Evolutionary conservation across 2,113 vertebrate genomes (phyloP).

Genomic region (Podarcis raffonei): DNA sequence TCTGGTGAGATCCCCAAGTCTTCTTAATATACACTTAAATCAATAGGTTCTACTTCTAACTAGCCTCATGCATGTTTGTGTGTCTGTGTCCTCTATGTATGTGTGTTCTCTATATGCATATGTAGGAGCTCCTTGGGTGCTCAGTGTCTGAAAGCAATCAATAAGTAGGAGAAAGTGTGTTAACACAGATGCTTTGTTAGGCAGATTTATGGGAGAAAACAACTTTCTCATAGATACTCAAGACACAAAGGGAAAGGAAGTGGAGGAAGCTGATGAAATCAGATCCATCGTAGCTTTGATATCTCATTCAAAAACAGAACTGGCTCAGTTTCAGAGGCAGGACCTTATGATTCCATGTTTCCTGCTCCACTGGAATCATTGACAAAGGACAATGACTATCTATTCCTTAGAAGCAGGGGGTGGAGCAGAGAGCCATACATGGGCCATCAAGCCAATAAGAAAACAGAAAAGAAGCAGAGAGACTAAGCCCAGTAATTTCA

Average conservation of each 20-base stretch:
- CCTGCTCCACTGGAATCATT: not conserved
- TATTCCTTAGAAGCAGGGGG: not conserved
- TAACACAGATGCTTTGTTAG: not conserved
- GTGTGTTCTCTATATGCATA: not conserved
- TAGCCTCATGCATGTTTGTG: not conserved
- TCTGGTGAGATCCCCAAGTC: too few relatives aligned
- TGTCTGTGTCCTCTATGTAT: not conserved
- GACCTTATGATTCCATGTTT: not conserved
- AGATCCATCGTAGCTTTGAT: not conserved
- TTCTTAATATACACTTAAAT: not conserved
- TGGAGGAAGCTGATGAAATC: not conserved
- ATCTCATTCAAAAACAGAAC: not conserved
- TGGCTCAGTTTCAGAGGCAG: slow-evolving; percentile 14
- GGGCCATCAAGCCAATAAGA: not conserved
- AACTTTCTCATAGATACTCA: not conserved
- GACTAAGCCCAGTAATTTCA: not conserved
- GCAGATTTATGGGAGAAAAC: not conserved
- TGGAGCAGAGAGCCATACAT: not conserved
- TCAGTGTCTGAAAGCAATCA: not conserved
- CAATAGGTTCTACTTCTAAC: not conserved
- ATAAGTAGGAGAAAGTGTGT: not conserved
- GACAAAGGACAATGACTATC: not conserved
- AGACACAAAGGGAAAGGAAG: slow-evolving; percentile 5
- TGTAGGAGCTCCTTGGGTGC: not conserved
- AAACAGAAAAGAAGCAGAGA: not conserved